phyloP scores from a whole-genome alignment of 2,113 vertebrate genomes.

The Plecotus auritus region DNA sequence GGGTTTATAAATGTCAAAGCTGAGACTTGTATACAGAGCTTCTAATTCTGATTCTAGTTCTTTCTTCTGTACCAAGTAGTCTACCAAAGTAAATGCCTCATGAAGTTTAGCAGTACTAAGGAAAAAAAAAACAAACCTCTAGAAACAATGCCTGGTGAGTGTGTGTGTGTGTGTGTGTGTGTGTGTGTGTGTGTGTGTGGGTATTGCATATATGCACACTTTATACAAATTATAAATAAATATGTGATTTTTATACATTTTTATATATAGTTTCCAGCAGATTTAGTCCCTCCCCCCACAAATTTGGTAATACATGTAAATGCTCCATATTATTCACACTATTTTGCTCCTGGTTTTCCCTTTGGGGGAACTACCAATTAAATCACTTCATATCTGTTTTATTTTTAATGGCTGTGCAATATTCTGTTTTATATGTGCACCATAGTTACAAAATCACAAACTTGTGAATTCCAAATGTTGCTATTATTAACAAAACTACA shows the following conservation, averaged over 20 bases:
- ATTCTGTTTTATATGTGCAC: background rate
- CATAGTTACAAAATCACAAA: background rate
- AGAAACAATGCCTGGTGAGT: background rate
- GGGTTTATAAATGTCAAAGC: background rate
- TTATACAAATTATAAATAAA: background rate
- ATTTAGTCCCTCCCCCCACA: background rate
- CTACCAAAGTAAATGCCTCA: background rate
- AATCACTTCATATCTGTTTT: background rate
- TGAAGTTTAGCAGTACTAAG: background rate
- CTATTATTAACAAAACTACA: background rate
- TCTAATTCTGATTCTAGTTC: background rate
- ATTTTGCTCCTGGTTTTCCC: background rate
- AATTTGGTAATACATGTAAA: background rate
- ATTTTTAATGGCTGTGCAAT: background rate
- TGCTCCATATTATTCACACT: background rate
- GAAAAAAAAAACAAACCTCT: background rate
- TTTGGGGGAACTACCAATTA: background rate
- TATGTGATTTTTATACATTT: background rate
- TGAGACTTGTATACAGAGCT: background rate
- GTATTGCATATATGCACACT: background rate
- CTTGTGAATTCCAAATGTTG: background rate
- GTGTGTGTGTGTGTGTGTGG: background rate
- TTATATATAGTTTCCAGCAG: background rate
- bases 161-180: too few species aligned
- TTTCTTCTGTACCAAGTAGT: background rate